These are phyloP conservation scores for Mesembrinibis cayennensis DNA, from an alignment of 2,113 vertebrate species.

Conservation along the genomic window DNA sequence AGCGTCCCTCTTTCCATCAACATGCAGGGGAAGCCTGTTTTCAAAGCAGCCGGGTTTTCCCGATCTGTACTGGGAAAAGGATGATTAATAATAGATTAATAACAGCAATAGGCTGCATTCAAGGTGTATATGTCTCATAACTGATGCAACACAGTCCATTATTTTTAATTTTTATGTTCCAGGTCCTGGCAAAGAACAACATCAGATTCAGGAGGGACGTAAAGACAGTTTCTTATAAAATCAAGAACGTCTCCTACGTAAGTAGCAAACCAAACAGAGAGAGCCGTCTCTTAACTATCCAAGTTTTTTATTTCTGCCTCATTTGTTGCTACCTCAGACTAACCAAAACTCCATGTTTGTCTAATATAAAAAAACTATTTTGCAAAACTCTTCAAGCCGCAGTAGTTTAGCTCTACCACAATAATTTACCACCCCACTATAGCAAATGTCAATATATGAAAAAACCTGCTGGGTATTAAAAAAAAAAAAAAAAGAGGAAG, in stretches of 20 bases:
- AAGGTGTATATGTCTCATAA: neutral
- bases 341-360: constrained; percentile 41
- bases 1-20: neutral
- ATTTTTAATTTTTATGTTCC: neutral
- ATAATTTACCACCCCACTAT: neutral
- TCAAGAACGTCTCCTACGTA: neutral
- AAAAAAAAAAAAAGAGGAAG: neutral
- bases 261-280: neutral
- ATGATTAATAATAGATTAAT: neutral
- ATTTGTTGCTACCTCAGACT: constrained; percentile 49
- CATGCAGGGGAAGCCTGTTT: neutral
- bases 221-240: neutral
- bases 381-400: constrained; percentile 36
- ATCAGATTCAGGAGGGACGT: neutral
- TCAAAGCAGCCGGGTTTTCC: neutral
- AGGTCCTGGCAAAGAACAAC: neutral
- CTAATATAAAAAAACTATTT: constrained; percentile 21
- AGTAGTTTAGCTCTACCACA: constrained; percentile 30
- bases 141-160: neutral
- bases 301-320: constrained; percentile 46
- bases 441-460: neutral
- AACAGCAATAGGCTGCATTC: neutral
- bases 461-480: neutral
- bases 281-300: neutral
- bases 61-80: neutral